Evolutionary conservation across 2,888 invertebrate species (phyloP).

Genomic region (Willowsia nigromaculata): DNA sequence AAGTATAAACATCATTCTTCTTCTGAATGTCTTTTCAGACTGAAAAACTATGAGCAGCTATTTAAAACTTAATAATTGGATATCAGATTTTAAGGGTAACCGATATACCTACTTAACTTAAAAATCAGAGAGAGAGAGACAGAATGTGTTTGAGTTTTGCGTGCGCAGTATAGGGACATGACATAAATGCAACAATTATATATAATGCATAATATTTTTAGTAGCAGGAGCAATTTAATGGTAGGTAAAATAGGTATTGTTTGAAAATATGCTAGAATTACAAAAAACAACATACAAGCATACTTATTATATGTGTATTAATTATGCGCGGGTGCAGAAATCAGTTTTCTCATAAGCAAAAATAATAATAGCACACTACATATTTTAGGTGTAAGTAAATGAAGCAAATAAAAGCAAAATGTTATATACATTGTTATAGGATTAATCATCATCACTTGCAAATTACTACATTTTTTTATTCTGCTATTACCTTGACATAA

Average conservation of each 20-base stretch:
- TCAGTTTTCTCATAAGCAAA: neutral
- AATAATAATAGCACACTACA: neutral
- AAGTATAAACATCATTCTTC: slow-evolving; percentile 5
- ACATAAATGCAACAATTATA: no score
- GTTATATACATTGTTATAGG: neutral
- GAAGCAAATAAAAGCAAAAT: slow-evolving; percentile 11
- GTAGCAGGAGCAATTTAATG: no score
- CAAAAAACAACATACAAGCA: neutral
- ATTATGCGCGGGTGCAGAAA: neutral
- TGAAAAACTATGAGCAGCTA: slow-evolving; percentile 32
- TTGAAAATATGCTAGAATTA: neutral
- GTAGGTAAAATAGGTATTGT: no score
- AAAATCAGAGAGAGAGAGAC: no score
- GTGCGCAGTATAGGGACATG: no score
- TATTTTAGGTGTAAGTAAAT: neutral
- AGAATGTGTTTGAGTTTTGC: no score
- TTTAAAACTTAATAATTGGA: no score
- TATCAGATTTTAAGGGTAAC: no score
- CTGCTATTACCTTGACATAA: slow-evolving; percentile 34
- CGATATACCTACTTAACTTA: no score
- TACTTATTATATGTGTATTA: neutral
- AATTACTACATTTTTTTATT: slow-evolving; percentile 46
- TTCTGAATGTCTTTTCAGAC: slow-evolving; percentile 39
- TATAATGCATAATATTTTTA: no score
- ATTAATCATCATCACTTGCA: slow-evolving; percentile 39